These are phyloP conservation scores for Callyntrura sp. DNA, from an alignment of 2,888 invertebrate genomes.

Conservation along the genomic window DNA sequence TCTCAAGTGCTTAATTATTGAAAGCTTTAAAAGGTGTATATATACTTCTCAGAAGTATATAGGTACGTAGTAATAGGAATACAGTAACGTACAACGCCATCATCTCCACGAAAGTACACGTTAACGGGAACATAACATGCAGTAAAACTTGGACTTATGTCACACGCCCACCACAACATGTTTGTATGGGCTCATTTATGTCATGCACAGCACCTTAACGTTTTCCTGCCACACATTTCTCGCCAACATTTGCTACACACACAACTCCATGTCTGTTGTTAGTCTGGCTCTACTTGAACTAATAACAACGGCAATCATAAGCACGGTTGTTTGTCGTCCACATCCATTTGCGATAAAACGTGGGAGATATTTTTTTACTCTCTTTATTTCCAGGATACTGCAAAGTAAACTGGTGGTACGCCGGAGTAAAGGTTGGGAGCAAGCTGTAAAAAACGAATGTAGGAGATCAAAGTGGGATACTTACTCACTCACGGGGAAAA, in stretches of 20 bases:
- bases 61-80: no score
- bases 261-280: background rate
- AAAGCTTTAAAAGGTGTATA: no score
- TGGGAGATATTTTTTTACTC: background rate
- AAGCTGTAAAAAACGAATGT: background rate
- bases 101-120: no score
- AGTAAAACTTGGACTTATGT: no score
- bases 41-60: no score
- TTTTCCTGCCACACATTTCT: background rate
- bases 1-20: no score
- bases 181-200: no score
- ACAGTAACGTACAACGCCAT: no score
- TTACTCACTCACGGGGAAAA: background rate
- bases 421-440: constrained; percentile 9
- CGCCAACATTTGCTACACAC: background rate
- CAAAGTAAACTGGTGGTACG: background rate
- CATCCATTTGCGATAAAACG: background rate
- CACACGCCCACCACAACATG: no score
- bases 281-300: no score
- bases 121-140: no score
- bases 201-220: no score
- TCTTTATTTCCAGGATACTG: background rate
- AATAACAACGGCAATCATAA: constrained; percentile 6
- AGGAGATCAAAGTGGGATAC: background rate
- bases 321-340: constrained; percentile 15